Conservation (phyloP, 2,797 vertebrate genomes). For the Anableps anableps region DNA sequence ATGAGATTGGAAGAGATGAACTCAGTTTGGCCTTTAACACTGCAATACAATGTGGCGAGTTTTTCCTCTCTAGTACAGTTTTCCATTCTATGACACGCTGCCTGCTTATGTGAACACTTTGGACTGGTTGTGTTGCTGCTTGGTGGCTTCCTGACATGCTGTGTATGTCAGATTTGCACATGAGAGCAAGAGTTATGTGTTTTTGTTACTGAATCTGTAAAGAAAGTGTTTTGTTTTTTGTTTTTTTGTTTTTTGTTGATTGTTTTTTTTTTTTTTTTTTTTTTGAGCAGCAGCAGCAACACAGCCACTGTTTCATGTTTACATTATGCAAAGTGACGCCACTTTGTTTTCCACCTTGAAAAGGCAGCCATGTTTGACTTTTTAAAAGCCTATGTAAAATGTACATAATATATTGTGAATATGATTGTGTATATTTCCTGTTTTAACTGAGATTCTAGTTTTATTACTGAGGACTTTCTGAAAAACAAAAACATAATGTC, state of each 20-base stretch:
- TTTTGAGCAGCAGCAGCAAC: constrained; percentile 26
- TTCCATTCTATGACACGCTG: constrained; percentile 24
- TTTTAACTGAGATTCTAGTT: constrained; percentile 94
- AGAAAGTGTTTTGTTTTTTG: background rate
- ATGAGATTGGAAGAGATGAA: constrained; percentile 20
- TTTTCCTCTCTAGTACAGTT: constrained; percentile 49
- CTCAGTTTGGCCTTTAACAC: constrained; percentile 60
- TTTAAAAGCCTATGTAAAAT: constrained; percentile 78
- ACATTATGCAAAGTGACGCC: constrained; percentile 52
- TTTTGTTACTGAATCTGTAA: constrained; percentile 11
- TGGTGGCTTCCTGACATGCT: constrained; percentile 15
- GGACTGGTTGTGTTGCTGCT: constrained; percentile 21
- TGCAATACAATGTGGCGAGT: constrained; percentile 78
- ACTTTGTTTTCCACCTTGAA: constrained; percentile 63
- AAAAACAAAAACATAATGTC: constrained; percentile 59
- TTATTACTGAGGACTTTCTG: constrained; percentile 89
- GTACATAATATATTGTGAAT: constrained; percentile 94
- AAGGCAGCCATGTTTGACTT: constrained; percentile 66
- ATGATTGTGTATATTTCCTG: constrained; percentile 92
- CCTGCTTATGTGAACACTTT: constrained; percentile 36
- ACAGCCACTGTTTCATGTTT: constrained; percentile 21
- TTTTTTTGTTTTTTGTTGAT: too few species aligned
- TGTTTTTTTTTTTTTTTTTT: too few species aligned
- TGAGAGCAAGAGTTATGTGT: background rate
- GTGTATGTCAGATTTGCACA: constrained; percentile 7